Evolutionary conservation across 1,140 invertebrate species (phyloP).

Genomic region (Aphaenogaster ashmeadi): DNA sequence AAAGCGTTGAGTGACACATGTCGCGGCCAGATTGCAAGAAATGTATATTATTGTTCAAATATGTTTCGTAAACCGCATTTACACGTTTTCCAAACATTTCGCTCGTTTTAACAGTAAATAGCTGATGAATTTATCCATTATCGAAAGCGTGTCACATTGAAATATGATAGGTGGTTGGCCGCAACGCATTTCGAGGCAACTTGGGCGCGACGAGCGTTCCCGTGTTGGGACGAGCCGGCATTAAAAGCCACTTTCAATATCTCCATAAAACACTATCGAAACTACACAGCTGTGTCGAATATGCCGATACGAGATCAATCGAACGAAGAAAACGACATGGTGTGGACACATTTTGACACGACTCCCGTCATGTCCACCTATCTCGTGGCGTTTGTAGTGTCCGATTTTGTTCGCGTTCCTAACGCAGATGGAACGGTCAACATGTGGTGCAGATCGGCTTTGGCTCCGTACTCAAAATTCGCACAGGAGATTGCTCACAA

Average conservation of each 20-base stretch:
- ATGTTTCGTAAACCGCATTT: neutral
- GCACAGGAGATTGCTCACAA: conserved; percentile 81
- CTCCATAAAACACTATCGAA: conserved; percentile 85
- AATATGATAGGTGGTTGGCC: conserved; percentile 81
- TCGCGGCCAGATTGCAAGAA: neutral
- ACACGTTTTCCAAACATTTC: neutral
- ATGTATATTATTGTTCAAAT: neutral
- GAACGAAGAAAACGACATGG: neutral
- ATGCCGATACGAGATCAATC: conserved; percentile 83
- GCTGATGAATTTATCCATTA: conserved; percentile 4
- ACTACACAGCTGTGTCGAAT: conserved; percentile 86
- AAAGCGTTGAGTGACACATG: neutral
- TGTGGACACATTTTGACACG: conserved; percentile 59
- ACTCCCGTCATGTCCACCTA: conserved; percentile 91
- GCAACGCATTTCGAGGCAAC: conserved; percentile 91
- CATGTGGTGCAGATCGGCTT: conserved; percentile 87
- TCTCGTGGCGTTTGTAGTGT: conserved; percentile 91
- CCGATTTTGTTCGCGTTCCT: conserved; percentile 87
- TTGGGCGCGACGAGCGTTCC: conserved; percentile 90
- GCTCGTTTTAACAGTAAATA: neutral
- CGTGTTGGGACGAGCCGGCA: conserved; percentile 92
- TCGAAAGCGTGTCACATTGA: conserved; percentile 24
- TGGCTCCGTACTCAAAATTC: conserved; percentile 87
- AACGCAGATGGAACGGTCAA: conserved; percentile 79
- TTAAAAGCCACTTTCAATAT: conserved; percentile 89